A percentile compares a stretch with the other conserved stretches of the same genome.
Conservation (phyloP, 2,888 invertebrate species). For the Polymixis lichenea region DNA sequence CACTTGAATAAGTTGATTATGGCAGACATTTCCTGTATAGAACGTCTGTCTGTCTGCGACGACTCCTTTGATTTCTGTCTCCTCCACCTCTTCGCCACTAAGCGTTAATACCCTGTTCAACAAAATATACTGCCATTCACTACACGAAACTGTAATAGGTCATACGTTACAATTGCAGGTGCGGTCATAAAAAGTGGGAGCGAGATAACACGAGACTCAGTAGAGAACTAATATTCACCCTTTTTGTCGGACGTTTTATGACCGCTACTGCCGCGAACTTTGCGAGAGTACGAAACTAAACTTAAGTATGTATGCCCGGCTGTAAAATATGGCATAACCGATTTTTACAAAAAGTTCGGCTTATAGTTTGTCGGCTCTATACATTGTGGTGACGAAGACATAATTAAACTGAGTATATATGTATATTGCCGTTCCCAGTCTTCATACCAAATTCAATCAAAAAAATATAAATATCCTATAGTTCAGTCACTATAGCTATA, state of each 20-base stretch:
- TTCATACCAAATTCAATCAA: no score
- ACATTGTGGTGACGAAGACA: no score
- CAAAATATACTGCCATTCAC: conserved; percentile 14
- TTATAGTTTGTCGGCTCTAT: not conserved
- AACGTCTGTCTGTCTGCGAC: conserved; percentile 98
- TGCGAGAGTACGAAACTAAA: no score
- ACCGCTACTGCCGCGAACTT: not conserved
- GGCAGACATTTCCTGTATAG: conserved; percentile 97
- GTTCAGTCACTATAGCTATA: no score
- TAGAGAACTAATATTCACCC: not conserved
- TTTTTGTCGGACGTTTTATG: not conserved
- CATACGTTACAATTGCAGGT: not conserved
- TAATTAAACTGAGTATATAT: no score
- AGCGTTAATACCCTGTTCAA: conserved; percentile 94
- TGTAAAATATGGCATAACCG: not conserved
- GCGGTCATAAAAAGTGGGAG: no score
- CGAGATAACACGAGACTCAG: not conserved
- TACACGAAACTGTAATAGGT: not conserved
- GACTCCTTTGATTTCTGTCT: conserved; percentile 98
- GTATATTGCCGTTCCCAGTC: no score
- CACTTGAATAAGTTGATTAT: conserved; percentile 93
- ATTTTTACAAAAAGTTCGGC: not conserved
- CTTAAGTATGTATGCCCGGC: no score
- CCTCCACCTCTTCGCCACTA: conserved; percentile 99
- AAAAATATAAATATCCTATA: no score